Conservation (phyloP, 2,888 invertebrate species). For the Bimastos eiseni region DNA sequence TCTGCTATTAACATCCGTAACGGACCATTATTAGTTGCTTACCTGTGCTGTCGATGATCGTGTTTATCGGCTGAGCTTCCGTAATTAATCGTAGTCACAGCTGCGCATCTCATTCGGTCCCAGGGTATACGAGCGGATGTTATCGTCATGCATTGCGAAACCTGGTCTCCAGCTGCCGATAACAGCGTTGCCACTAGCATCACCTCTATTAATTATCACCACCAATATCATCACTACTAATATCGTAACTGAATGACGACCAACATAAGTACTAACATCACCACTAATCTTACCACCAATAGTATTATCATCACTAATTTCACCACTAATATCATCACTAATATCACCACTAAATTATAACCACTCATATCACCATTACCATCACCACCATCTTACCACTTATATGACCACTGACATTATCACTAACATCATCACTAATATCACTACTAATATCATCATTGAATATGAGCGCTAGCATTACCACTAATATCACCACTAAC, state of each 20-base stretch:
- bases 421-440: too few species aligned
- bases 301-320: too few species aligned
- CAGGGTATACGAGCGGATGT: neutral
- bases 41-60: neutral
- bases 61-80: neutral
- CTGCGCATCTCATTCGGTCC: neutral
- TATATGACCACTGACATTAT: too few species aligned
- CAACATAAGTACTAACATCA: neutral
- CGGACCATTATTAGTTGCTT: slow-evolving; percentile 13
- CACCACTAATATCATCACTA: too few species aligned
- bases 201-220: too few species aligned
- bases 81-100: neutral
- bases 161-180: neutral
- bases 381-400: too few species aligned
- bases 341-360: too few species aligned
- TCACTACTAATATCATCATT: too few species aligned
- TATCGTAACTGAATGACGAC: too few species aligned
- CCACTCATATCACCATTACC: too few species aligned
- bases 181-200: neutral
- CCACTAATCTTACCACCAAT: neutral
- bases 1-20: neutral
- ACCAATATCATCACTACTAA: too few species aligned
- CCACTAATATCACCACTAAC: neutral
- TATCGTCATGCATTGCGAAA: neutral
- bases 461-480: too few species aligned